These are phyloP conservation scores for Anthonomus grandis DNA, from an alignment of 1,140 invertebrate genomes.

Conservation along the genomic window DNA sequence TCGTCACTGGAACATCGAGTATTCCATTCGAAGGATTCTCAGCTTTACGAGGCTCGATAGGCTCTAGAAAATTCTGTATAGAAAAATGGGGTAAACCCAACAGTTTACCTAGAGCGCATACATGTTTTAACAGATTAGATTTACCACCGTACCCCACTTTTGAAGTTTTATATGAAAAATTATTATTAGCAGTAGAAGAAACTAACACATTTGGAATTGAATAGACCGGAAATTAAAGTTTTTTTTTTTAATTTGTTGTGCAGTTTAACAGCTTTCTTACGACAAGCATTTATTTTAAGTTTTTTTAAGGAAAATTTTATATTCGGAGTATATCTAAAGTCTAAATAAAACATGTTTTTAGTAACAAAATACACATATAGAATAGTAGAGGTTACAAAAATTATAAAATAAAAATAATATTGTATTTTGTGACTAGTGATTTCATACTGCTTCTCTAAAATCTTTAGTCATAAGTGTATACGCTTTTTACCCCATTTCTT, in stretches of 20 bases:
- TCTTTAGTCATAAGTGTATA: no score
- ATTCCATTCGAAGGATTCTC: slow-evolving; percentile 97
- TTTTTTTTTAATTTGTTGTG: no score
- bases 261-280: background rate
- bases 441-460: no score
- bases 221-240: slow-evolving; percentile 50
- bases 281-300: background rate
- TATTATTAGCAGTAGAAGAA: slow-evolving; percentile 93
- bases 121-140: slow-evolving; percentile 96
- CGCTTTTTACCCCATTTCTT: no score
- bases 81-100: slow-evolving; percentile 97
- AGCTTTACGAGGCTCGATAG: slow-evolving; percentile 89
- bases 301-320: background rate
- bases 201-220: slow-evolving; percentile 98
- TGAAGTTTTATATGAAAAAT: slow-evolving; percentile 90
- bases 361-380: no score
- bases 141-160: slow-evolving; percentile 92
- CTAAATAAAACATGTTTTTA: background rate
- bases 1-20: slow-evolving; percentile 95
- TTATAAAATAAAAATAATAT: no score
- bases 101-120: slow-evolving; percentile 92
- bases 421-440: no score
- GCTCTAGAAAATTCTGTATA: slow-evolving; percentile 94
- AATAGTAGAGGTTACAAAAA: no score
- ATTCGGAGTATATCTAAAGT: no score